Conservation (phyloP, 2,113 vertebrate genomes). For the Arizona elegans region DNA sequence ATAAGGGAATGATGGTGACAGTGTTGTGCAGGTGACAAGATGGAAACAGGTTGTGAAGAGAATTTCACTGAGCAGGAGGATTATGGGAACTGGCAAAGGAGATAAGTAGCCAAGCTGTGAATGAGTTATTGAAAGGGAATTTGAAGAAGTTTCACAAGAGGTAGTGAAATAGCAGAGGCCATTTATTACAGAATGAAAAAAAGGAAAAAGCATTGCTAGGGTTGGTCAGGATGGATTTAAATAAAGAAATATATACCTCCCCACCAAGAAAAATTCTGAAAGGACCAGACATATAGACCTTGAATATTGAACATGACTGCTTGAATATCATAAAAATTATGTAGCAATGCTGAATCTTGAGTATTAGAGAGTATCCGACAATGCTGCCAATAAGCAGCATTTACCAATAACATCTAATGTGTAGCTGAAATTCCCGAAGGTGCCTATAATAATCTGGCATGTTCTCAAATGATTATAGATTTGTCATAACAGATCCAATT, state of each 20-base stretch:
- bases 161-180: not conserved
- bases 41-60: not conserved
- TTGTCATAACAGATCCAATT: conserved; percentile 12
- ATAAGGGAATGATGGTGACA: not conserved
- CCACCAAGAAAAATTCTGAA: not conserved
- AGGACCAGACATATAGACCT: not conserved
- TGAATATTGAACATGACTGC: not conserved
- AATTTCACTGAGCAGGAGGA: not conserved
- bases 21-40: not conserved
- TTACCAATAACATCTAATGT: not conserved
- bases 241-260: not conserved
- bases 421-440: not conserved
- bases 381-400: not conserved
- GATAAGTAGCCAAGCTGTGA: not conserved
- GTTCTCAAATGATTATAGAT: conserved; percentile 6
- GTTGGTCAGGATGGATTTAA: not conserved
- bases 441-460: not conserved
- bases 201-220: not conserved
- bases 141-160: not conserved
- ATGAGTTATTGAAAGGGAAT: not conserved
- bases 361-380: not conserved
- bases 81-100: not conserved
- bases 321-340: not conserved
- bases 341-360: not conserved
- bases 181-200: not conserved